A percentile compares a stretch with the other conserved stretches of the same genome.
Evolutionary conservation across 2,113 vertebrate species (phyloP).

Genomic region (Sinocyclocheilus maitianheensis): DNA sequence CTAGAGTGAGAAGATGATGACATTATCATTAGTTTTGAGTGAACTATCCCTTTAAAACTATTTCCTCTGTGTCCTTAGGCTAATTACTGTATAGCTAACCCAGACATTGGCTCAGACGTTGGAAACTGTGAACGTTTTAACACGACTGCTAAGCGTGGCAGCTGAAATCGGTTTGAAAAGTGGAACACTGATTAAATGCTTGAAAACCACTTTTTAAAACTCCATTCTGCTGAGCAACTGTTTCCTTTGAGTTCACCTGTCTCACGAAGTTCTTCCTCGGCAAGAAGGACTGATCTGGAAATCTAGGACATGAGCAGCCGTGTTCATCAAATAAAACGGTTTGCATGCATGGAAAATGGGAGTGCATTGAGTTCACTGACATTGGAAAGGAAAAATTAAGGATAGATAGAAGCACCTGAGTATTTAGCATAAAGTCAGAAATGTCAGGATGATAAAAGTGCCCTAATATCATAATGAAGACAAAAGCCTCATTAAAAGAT

Average conservation of each 20-base stretch:
- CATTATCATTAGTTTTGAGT: neutral
- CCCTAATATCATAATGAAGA: neutral
- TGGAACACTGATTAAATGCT: conserved; percentile 30
- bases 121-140: conserved; percentile 24
- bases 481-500: neutral
- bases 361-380: neutral
- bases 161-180: conserved; percentile 26
- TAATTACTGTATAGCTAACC: neutral
- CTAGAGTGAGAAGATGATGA: neutral
- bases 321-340: neutral
- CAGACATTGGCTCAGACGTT: neutral
- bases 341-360: neutral
- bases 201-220: conserved; percentile 33
- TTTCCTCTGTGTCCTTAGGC: neutral
- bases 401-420: neutral
- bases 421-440: neutral
- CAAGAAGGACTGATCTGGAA: conserved; percentile 13
- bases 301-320: conserved; percentile 36
- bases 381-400: neutral
- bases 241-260: conserved; percentile 35
- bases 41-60: conserved; percentile 17
- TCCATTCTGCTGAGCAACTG: conserved; percentile 23
- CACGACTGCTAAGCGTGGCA: conserved; percentile 5
- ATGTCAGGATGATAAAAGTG: neutral
- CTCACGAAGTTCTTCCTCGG: neutral